Evolutionary conservation across 1,140 invertebrate genomes (phyloP), one percentile per base, ranked within the genome.

Genomic region (Dinoponera quadriceps): DNA sequence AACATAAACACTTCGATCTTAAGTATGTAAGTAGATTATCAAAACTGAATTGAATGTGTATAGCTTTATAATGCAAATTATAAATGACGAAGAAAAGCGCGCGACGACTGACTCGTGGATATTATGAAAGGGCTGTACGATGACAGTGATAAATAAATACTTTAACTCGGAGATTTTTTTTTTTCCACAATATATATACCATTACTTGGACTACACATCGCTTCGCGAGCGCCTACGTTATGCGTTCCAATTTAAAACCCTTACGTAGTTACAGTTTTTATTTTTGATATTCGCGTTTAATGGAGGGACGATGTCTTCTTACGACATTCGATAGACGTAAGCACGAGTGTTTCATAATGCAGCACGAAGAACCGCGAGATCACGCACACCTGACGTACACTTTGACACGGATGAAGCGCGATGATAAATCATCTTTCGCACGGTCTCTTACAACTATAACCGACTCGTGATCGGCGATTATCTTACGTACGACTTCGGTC

Each of bases 1-100:
- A 91, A 91, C 88, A 90, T 92, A 93, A 92, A 92, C 38, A 44
- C 88, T 91, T 93, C 87, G 91, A 92, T 90, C 90, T 91, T 93
- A 92, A 92, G 89, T 92, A 93, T 93, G 91, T 93, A 93, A 93
- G 91, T 93, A 93, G 92, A 88, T 89, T 93, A 93, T 89, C 88
- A 85, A 88, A 89, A 89, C 88, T 92, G 88, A 90, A 91, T 90
- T 94, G 84, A 92, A 92, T 93, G 91, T 93, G 91, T 93, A 93
- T 92, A 94, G 92, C 90, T 93, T 93, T 93, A 91, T 93, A 93
- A 92, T 92, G 91, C 86, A 92, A 92, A 92, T 91, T 92, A 91
- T 92, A 86, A 92, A 88, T 68, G 81, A 89, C 63, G 86, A 85
- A n/a, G n/a, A 83, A 85, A 90, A 85, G 86, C 84, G 78, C 88